Conservation (phyloP, 2,888 invertebrate genomes). For the Lasioglossum villosulum region DNA sequence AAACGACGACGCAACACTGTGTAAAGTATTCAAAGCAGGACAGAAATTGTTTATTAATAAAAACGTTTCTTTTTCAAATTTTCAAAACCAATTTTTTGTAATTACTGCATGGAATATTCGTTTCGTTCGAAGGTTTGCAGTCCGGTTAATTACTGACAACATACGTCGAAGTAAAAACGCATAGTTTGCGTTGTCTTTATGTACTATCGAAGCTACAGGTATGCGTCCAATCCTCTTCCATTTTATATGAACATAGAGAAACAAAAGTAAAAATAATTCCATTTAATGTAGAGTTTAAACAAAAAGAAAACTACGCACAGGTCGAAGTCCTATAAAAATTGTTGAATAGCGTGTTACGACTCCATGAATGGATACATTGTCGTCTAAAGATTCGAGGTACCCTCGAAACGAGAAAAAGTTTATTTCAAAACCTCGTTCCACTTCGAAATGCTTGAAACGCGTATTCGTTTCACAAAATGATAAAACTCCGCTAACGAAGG, state of each 20-base stretch:
- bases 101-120: not conserved
- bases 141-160: not conserved
- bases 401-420: no score
- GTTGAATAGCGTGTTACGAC: no score
- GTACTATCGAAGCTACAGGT: not conserved
- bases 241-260: not conserved
- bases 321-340: no score
- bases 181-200: not conserved
- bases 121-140: no score
- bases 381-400: no score
- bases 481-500: not conserved
- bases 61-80: not conserved
- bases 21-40: not conserved
- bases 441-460: not conserved
- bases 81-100: no score
- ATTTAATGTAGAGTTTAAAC: not conserved
- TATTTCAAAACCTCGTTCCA: not conserved
- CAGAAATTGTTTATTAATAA: not conserved
- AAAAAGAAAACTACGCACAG: no score
- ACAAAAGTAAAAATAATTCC: not conserved
- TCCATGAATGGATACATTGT: no score
- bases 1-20: no score
- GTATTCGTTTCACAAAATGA: not conserved
- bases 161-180: not conserved
- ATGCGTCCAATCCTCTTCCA: not conserved